Base-by-base conservation (phyloP, 2,888 invertebrate genomes). In the Papilio elwesi region DNA sequence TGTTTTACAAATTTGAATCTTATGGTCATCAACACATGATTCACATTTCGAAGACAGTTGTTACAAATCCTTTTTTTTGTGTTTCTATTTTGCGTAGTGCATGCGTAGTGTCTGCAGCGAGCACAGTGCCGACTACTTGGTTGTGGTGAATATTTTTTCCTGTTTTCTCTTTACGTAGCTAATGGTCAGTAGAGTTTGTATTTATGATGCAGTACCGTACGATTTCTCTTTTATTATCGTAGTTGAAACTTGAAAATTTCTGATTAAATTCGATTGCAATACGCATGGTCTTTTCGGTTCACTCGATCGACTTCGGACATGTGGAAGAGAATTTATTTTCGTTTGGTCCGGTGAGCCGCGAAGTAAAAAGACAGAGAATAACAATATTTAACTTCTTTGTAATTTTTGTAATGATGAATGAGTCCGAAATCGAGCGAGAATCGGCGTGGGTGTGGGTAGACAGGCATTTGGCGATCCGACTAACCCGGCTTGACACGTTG, bases 41-140 rank as follows among this genome's bases (percentile, higher is more conserved):
- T 65, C 26, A 74, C 65, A 71, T 68, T 76, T 70, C 36, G 70
- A 74, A 78, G 68, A 70, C 73, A 77, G 70, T 75, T 53, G 62
- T 53, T 75, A 68, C 64, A 74, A 15, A 9, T 68, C n/a, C 52
- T 71, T 65, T 71, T 65, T 73, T 76, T 69, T 75, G 36, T 62
- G 67, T 77, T 75, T 63, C 74, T 71, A 63, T 85, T 78, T 79
- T 78, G 78, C 77, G 85, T 92, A 92, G 90, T 93, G 93, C 93
- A 93, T 93, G 93, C 78, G 88, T 92, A 92, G 90, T 79, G 77
- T 79, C 59, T 57, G 71, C 85, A 83, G 85, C 80, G 81, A 86
- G 90, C 90, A 91, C 91, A 86, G 91, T 89, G 91, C 91, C 90
- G 83, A 82, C 88, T 88, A 90, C 90, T 87, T 87, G 92, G 93